Percentiles rank a stretch among this genome's conserved stretches.
These are phyloP conservation scores for Nesoenas mayeri DNA, from an alignment of 2,113 vertebrate species.

Conservation along the genomic window DNA sequence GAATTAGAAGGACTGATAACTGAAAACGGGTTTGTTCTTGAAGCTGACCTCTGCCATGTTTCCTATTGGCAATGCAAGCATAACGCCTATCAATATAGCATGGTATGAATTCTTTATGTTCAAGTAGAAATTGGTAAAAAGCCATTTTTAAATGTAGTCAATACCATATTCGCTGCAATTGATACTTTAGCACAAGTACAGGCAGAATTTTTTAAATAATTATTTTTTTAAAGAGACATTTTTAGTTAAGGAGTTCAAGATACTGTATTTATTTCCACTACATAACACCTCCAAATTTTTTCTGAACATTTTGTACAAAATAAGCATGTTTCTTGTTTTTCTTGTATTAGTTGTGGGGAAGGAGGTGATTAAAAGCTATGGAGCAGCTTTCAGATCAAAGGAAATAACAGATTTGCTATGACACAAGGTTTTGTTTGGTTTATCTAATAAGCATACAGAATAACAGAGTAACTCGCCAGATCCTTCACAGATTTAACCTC, in stretches of 20 bases:
- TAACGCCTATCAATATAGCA: not conserved
- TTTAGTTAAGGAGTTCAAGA: not conserved
- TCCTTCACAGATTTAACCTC: not conserved
- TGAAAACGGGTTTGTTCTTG: not conserved
- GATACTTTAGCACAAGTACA: not conserved
- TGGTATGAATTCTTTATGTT: not conserved
- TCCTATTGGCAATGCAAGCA: not conserved
- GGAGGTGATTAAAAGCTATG: rapidly evolving
- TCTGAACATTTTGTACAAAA: not conserved
- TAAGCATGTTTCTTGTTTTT: not conserved
- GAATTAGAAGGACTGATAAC: not conserved
- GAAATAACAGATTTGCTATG: not conserved
- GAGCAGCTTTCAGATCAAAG: not conserved
- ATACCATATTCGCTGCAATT: not conserved
- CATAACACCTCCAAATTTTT: not conserved
- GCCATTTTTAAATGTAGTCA: not conserved
- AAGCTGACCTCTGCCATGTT: not conserved
- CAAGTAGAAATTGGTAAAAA: not conserved
- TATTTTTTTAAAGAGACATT: not conserved
- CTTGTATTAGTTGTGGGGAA: not conserved
- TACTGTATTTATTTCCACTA: not conserved
- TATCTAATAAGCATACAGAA: not conserved
- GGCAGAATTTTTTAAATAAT: not conserved
- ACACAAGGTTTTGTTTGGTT: not conserved
- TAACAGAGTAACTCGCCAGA: not conserved